Evolutionary conservation across 2,797 vertebrate genomes (phyloP).

Genomic region (Mus spretus): DNA sequence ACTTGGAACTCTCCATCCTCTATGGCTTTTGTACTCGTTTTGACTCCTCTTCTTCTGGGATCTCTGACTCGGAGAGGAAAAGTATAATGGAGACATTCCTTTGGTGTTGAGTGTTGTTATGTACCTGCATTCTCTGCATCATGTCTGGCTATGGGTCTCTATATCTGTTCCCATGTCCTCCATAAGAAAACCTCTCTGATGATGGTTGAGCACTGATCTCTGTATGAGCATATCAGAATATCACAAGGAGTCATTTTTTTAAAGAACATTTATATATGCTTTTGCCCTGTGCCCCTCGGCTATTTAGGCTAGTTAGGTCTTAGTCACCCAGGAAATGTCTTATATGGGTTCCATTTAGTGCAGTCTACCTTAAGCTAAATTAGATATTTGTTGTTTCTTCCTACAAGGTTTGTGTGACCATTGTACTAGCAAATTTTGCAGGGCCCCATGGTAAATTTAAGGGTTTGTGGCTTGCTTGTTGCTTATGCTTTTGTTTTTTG

Average conservation of each 20-base stretch:
- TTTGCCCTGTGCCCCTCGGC: not conserved
- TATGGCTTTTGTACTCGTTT: no score
- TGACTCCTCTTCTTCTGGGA: no score
- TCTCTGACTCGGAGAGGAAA: no score
- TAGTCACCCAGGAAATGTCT: not conserved
- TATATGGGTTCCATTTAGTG: not conserved
- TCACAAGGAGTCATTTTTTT: not conserved
- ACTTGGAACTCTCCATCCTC: no score
- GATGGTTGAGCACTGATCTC: not conserved
- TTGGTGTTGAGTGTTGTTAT: no score
- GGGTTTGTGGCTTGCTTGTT: not conserved
- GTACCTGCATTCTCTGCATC: not conserved
- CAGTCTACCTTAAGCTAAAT: not conserved
- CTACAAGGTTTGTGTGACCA: not conserved
- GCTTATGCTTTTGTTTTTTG: not conserved
- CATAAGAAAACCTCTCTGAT: not conserved
- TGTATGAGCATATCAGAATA: not conserved
- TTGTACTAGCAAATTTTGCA: not conserved
- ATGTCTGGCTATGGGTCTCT: no score
- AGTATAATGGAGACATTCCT: no score
- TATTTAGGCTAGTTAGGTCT: not conserved
- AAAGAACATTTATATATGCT: not conserved
- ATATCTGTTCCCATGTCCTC: not conserved
- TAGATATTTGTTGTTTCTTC: not conserved
- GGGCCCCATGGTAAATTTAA: not conserved